Evolutionary conservation across 2,888 invertebrate genomes (phyloP).

Genomic region (Cremastobaeus sp.): DNA sequence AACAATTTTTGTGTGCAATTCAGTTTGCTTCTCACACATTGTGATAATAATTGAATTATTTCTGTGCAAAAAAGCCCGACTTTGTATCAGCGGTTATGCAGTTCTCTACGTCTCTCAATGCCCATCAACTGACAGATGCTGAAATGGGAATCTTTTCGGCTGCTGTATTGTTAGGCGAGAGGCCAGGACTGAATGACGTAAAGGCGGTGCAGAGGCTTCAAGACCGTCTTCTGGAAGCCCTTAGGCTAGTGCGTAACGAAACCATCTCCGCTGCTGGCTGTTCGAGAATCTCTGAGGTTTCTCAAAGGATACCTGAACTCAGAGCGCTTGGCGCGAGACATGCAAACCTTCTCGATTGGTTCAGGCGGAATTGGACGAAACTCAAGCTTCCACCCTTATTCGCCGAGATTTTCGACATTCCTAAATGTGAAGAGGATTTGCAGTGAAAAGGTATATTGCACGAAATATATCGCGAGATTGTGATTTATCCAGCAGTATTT

Average conservation of each 20-base stretch:
- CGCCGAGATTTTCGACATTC: constrained; percentile 98
- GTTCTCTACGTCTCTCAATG: constrained; percentile 87
- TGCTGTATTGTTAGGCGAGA: constrained; percentile 89
- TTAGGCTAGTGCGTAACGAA: constrained; percentile 81
- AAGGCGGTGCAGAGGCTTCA: constrained; percentile 88
- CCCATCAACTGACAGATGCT: constrained; percentile 89
- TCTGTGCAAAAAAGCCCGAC: constrained; percentile 89
- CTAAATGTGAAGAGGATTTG: constrained; percentile 87
- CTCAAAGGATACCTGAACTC: constrained; percentile 86
- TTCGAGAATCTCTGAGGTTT: constrained; percentile 77
- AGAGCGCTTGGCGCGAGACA: constrained; percentile 90
- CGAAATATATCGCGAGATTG: background rate
- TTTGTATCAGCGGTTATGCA: constrained; percentile 90
- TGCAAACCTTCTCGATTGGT: constrained; percentile 92
- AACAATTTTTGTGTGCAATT: too few species aligned
- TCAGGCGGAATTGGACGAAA: constrained; percentile 91
- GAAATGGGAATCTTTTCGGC: constrained; percentile 94
- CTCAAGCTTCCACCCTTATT: constrained; percentile 93
- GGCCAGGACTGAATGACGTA: constrained; percentile 88
- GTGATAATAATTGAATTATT: too few species aligned
- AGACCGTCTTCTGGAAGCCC: constrained; percentile 91
- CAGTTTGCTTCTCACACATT: too few species aligned
- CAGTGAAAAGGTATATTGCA: constrained; percentile 72
- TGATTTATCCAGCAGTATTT: too few species aligned
- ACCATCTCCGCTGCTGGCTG: constrained; percentile 72